Evolutionary conservation across 1,140 invertebrate species (phyloP).

Genomic region (Apis dorsata): DNA sequence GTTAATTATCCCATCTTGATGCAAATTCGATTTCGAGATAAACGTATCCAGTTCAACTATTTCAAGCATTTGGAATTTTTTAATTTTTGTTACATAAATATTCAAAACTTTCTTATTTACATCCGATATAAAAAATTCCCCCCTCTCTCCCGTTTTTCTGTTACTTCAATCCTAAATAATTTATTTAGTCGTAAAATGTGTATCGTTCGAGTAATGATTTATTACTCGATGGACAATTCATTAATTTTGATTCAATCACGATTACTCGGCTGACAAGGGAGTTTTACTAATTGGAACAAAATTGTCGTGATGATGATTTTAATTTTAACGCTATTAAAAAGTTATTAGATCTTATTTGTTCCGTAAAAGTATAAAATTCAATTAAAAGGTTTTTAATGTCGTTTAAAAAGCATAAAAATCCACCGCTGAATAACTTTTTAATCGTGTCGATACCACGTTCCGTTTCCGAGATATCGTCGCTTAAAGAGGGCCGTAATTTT

Average conservation of each 20-base stretch:
- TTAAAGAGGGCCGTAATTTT: background rate
- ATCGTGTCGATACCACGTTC: background rate
- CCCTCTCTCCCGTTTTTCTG: too few relatives aligned
- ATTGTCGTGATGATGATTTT: too few relatives aligned
- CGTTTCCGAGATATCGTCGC: background rate
- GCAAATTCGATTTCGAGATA: constrained; percentile 3
- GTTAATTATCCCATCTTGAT: constrained; percentile 16
- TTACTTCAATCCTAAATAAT: too few relatives aligned
- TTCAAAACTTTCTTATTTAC: too few relatives aligned
- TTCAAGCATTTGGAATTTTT: background rate
- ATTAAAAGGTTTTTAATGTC: background rate
- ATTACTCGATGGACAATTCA: too few relatives aligned
- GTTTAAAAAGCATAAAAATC: too few relatives aligned
- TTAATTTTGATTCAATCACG: too few relatives aligned
- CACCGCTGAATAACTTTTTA: background rate
- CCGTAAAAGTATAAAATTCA: background rate
- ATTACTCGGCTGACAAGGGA: too few relatives aligned
- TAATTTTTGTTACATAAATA: background rate
- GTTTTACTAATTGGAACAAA: too few relatives aligned
- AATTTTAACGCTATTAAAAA: background rate
- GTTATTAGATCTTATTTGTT: background rate
- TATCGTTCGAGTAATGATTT: too few relatives aligned
- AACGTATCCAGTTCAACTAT: background rate
- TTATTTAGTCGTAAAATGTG: too few relatives aligned
- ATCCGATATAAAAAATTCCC: too few relatives aligned